These are phyloP conservation scores for Ochropleura plecta DNA, from an alignment of 2,888 invertebrate species.

Conservation along the genomic window DNA sequence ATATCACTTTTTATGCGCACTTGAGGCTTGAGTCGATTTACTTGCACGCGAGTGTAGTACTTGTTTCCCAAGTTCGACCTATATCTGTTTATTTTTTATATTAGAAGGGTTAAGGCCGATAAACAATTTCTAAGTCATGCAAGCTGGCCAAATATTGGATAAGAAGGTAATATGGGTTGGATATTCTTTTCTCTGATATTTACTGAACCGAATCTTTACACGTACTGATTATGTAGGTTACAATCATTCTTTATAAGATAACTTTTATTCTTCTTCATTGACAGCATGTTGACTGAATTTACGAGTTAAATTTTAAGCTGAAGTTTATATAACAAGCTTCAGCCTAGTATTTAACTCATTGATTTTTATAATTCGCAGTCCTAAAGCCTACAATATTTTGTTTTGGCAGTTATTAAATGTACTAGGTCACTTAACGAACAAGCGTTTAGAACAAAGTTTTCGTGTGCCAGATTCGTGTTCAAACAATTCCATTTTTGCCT, in stretches of 20 bases:
- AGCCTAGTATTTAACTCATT: not conserved
- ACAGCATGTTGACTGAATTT: not conserved
- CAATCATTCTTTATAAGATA: constrained; percentile 1
- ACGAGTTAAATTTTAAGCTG: not conserved
- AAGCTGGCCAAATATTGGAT: constrained; percentile 22
- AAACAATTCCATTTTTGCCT: constrained; percentile 4
- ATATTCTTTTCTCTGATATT: constrained; percentile 18
- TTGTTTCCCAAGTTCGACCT: constrained; percentile 25
- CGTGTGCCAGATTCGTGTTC: not conserved
- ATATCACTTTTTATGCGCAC: no score
- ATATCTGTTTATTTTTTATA: constrained; percentile 4
- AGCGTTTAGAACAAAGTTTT: constrained; percentile 21
- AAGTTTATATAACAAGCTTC: no score
- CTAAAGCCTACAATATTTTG: constrained; percentile 1
- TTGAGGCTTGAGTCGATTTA: no score
- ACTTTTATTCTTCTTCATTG: not conserved
- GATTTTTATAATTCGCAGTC: constrained; percentile 7
- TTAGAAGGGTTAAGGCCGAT: not conserved
- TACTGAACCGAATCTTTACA: constrained; percentile 17
- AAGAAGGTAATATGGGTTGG: constrained; percentile 2
- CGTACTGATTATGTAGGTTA: constrained; percentile 5
- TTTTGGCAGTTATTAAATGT: constrained; percentile 41
- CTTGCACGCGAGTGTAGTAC: no score
- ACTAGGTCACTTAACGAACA: constrained; percentile 13
- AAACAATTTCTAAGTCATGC: constrained; percentile 11